Conservation (phyloP, 2,113 vertebrate genomes). For the Pachycephala philippinensis region DNA sequence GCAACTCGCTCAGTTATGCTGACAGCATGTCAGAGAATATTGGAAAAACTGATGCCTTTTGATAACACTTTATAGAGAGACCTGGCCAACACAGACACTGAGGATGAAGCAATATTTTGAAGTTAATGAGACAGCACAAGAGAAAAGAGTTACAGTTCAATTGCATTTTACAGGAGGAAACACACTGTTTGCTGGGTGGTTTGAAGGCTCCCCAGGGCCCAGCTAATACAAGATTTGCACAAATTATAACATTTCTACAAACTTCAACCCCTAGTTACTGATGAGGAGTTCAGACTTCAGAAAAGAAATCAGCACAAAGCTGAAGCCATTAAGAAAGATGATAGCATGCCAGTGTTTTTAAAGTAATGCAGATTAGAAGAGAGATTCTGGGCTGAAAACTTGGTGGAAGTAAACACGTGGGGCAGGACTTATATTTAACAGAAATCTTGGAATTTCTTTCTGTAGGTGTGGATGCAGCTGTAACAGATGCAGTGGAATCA, state of each 20-base stretch:
- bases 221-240: neutral
- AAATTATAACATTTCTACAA: constrained; percentile 14
- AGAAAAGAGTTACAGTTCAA: constrained; percentile 18
- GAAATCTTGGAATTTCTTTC: neutral
- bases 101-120: constrained; percentile 18
- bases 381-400: neutral
- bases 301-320: neutral
- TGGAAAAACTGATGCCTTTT: constrained; percentile 1
- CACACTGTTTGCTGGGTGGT: neutral
- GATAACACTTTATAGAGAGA: neutral
- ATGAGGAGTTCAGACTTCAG: neutral
- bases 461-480: neutral
- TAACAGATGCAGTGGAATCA: neutral
- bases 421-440: neutral
- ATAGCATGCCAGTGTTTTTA: neutral
- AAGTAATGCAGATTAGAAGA: neutral
- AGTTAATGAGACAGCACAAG: neutral
- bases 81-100: neutral
- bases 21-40: neutral
- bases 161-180: neutral
- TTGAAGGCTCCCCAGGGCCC: constrained; percentile 16
- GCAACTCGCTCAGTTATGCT: neutral
- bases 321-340: neutral
- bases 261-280: neutral
- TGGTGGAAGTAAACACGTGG: neutral